Conservation (phyloP, 2,797 vertebrate species). For the Epinephelus malabaricus region DNA sequence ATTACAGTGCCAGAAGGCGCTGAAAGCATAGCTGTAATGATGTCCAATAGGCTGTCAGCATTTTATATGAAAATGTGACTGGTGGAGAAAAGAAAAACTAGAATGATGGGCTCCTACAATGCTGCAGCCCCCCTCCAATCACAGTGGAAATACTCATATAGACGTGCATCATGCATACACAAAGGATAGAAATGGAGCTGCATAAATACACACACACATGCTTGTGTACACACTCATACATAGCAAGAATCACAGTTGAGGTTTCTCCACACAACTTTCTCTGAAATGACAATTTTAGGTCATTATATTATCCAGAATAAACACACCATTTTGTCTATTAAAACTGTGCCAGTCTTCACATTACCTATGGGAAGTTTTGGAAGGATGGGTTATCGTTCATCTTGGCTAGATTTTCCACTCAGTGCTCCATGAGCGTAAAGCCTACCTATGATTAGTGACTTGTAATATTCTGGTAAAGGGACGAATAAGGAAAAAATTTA, state of each 20-base stretch:
- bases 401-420: no score
- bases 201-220: constrained; percentile 6
- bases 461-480: no score
- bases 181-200: constrained; percentile 21
- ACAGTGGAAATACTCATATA: constrained; percentile 36
- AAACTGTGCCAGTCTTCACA: not conserved
- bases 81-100: constrained; percentile 51
- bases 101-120: constrained; percentile 57
- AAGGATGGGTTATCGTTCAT: not conserved
- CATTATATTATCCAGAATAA: not conserved
- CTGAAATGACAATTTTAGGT: not conserved
- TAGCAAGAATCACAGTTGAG: not conserved
- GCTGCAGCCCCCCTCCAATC: constrained; percentile 51
- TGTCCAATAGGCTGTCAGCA: constrained; percentile 65
- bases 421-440: no score
- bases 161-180: constrained; percentile 28
- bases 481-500: not conserved
- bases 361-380: not conserved
- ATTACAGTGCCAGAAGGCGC: constrained; percentile 55
- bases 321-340: not conserved
- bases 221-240: not conserved
- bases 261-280: not conserved
- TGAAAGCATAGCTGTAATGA: constrained; percentile 69
- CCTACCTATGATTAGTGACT: no score
- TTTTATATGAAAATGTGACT: constrained; percentile 71